Evolutionary conservation across 2,888 invertebrate genomes (phyloP), one percentile per base, ranked within the genome.

Genomic region (Melinopterus prodromus): DNA sequence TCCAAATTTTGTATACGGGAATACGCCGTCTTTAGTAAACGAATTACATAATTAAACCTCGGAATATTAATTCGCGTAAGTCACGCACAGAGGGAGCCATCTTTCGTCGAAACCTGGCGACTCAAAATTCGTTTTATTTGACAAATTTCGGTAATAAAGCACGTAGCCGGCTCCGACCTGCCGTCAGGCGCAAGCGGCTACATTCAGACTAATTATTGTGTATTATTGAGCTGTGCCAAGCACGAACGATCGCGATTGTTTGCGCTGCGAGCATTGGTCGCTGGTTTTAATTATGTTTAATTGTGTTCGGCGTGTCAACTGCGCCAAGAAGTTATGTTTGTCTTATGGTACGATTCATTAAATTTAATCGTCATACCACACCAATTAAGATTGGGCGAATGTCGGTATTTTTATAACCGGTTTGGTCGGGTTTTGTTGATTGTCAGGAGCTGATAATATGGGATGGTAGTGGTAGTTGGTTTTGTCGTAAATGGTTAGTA

Each of bases 231-330:
- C 53, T 9, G 53, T 53, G 53, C 53, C 53, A 1, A 7, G 7
- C 53, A 53, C 53, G 53, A 53, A 53, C 5, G 9, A 53, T 53
- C 53, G 53, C 12, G 53, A 53, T 53, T 53, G 12, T 53, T 53
- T 1, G 2, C 5, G 7, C 2, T 1, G 12, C 53, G 53, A 9
- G 7, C 53, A 53, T 6, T 1, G 12, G 2, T 53, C 53, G 53
- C 12, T 9, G 53, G 3, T 38, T 53, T 53, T 53, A 53, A 53
- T 53, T 53, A 53, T 7, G 53, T 53, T 53, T 53, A 9, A 53
- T 53, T 53, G 53, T 53, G 53, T 53, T 53, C 53, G 53, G 53
- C 53, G 53, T 53, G 53, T 53, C 53, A 53, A 53, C 53, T 53
- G 53, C 53, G 12, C 53, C 3, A 53, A 53, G 53, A 53, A 53